Percentiles rank a stretch among this genome's conserved stretches.
Evolutionary conservation across 2,888 invertebrate genomes (phyloP).

Genomic region (Trichacis sp.): DNA sequence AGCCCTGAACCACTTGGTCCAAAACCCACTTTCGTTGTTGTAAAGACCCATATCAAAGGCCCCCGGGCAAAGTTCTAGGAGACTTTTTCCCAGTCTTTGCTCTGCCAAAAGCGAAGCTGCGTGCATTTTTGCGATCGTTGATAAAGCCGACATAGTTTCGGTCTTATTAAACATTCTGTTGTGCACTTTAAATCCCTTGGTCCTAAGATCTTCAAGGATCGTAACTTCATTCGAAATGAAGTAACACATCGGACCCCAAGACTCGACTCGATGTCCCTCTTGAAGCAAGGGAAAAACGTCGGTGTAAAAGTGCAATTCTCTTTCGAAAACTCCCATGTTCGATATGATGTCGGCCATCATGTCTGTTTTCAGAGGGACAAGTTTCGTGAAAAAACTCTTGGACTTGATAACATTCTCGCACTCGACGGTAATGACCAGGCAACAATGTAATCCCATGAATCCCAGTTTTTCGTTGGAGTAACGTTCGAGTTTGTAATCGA

Average conservation of each 20-base stretch:
- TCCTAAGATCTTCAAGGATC: conserved; percentile 67
- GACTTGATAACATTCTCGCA: conserved; percentile 14
- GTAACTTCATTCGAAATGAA: conserved; percentile 55
- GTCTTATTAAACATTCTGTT: conserved; percentile 48
- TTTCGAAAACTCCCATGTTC: conserved; percentile 69
- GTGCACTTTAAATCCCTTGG: conserved; percentile 53
- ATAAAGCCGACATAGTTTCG: conserved; percentile 46
- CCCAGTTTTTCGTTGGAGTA: conserved; percentile 56
- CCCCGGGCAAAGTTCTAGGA: conserved; percentile 1
- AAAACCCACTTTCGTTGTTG: background rate
- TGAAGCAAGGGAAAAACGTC: conserved; percentile 66
- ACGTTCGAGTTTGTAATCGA: conserved; percentile 43
- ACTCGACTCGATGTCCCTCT: conserved; percentile 43
- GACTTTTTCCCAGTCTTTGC: conserved; percentile 12
- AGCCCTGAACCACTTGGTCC: background rate
- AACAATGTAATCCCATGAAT: conserved; percentile 52
- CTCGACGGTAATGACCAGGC: conserved; percentile 37
- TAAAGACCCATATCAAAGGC: background rate
- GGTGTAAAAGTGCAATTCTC: conserved; percentile 69
- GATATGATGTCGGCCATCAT: conserved; percentile 71
- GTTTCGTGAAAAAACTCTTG: conserved; percentile 73
- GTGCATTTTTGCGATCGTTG: conserved; percentile 54
- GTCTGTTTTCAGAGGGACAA: conserved; percentile 71
- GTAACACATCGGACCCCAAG: conserved; percentile 61
- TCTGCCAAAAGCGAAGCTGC: conserved; percentile 55